Evolutionary conservation across 2,888 invertebrate species (phyloP), one percentile per base, ranked within the genome.

Genomic region (Clepsis dumicolana): DNA sequence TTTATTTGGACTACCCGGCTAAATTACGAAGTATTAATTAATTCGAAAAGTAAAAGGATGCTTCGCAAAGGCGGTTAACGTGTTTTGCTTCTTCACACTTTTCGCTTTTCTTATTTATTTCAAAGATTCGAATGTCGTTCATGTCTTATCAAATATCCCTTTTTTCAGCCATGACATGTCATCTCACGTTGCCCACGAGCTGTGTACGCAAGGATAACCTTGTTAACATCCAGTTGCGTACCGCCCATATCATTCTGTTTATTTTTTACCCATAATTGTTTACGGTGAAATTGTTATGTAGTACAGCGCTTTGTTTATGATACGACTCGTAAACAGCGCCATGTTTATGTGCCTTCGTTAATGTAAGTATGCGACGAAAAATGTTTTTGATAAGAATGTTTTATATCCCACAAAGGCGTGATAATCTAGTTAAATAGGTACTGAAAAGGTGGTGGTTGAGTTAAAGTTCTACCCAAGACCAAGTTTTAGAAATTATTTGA

Each of bases 151-250:
- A 54, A 54, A 62, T 10, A n/a, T 25, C 25, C 21, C 25, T 18
- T 29, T 35, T 63, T 41, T 21, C n/a, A 10, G n/a, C 24, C 21
- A n/a, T n/a, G 12, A 24, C 29, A 35, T 18, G 7, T 44, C 53
- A 32, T 41, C n/a, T 53, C 21, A 27, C 24, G n/a, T 59, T 66
- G 21, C 18, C 50, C 10, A 56, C 18, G 25, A 32, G 50, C 48
- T 32, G 41, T 61, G 60, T 65, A 27, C 35, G 27, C 67, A 65
- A 56, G 67, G 70, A 77, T 80, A 77, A 81, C 79, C 78, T 73
- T 74, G 76, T 76, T 79, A 80, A 77, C 78, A 78, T 74, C 78
- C 73, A 74, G 73, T 35, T 41, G 70, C 74, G 74, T 72, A 71
- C 65, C 60, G 64, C 52, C 27, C 35, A 48, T 54, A 44, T 61